Base-by-base conservation (phyloP, 2,797 vertebrate genomes). In the Notolepis coatsorum region DNA sequence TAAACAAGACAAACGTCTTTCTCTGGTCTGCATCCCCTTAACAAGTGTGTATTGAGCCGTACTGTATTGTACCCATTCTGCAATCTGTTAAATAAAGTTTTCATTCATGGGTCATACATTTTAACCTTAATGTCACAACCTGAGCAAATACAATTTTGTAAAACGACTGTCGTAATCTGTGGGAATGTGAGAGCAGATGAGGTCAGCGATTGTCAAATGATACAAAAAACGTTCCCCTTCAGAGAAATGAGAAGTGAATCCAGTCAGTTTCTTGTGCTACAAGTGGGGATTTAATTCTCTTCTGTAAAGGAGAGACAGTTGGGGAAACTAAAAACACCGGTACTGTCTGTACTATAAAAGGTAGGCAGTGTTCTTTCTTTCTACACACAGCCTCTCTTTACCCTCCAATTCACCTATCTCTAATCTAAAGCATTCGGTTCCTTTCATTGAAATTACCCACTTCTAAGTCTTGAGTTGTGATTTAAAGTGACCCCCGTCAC, bases 181-280 rank as follows among this genome's bases (percentile, higher is more conserved):
- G 43, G 18, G 30, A 13, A 25, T 35, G 37, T 39, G 20, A 58
- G 53, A 49, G n/a, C 9, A 45, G 15, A 59, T 46, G 21, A n/a
- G 13, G 17, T 7, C n/a, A 7, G 18, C 15, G n/a, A 2, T 58
- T 1, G 5, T 30, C 37, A 37, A 10, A n/a, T n/a, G n/a, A n/a
- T 3, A n/a, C 46, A 8, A 31, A 21, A 37, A 13, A 42, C 39
- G 20, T 53, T 51, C 41, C 41, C 35, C 68, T 75, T 63, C 69
- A 73, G 61, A 64, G 76, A 83, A 85, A 71, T 21, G 47, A 64
- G 73, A 86, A 84, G 70, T 57, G 61, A 82, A 75, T 77, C 63
- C 42, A 54, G 25, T 50, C 13, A 53, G 51, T 64, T 68, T 23
- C 23, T 24, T 35, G 38, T 30, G 47, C 20, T 23, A 54, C 33